Base-by-base conservation (phyloP, 2,113 vertebrate genomes). In the Syngnathus floridae region DNA sequence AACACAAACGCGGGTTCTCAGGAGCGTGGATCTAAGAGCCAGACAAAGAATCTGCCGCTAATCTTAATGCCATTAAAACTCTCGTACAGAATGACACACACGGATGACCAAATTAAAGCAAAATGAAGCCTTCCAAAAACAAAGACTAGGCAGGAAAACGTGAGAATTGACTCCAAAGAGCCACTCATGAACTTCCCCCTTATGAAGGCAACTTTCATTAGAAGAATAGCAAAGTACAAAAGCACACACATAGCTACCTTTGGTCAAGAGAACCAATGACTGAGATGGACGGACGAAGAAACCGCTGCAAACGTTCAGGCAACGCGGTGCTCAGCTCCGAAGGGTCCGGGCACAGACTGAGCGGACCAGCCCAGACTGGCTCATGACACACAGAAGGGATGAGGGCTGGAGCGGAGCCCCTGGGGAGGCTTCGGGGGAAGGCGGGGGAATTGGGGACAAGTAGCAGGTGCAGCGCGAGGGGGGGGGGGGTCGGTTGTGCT, bases 21-120 rank as follows among this genome's bases (percentile, higher is more conserved):
- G 66, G 66, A 52, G 73, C 38, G 45, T 62, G 71, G 78, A 69
- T 83, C 74, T 77, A 61, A 1, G 0, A 40, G 31, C 66, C 26
- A 86, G 79, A 88, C 82, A 84, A 86, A 85, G 82, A 83, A 64
- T 76, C 72, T 67, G 55, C 60, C 16, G 48, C 75, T 83, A 83
- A 84, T 84, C 80, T 81, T 65, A 73, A 84, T 67, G 67, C 71
- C 61, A 57, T 68, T 78, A 82, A 78, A 85, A 76, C 82, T 31
- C 26, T 31, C 3, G 26, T 31, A 31, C 26, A 26, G 26, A 2
- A 26, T 26, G 26, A 2, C 26, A 31, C 26, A 31, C 26, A 3
- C 26, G 26, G 26, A 31, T 31, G 26, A 31, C 26, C 26, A 31
- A 31, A 31, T 31, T 31, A 3, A 31, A 31, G 3, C 26, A 31